These are phyloP conservation scores for Ciconia nigra DNA, from an alignment of 2,797 vertebrate species.

Conservation along the genomic window DNA sequence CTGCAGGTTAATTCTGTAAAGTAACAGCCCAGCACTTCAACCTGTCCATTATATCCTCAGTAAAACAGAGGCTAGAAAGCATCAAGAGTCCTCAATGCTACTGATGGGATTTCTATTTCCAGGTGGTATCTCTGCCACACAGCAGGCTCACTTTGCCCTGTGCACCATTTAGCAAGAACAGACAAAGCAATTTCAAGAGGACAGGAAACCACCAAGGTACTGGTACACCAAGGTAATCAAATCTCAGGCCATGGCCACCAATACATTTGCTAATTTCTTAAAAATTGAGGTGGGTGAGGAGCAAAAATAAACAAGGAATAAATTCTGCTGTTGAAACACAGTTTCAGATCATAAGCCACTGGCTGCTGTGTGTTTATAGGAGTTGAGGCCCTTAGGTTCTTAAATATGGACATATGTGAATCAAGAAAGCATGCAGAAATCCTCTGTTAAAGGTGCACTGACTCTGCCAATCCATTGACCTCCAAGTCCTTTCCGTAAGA, in stretches of 20 bases:
- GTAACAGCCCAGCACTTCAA: neutral
- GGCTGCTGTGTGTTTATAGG: neutral
- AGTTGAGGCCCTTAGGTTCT: neutral
- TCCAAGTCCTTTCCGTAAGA: neutral
- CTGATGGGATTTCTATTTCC: neutral
- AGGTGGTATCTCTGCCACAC: neutral
- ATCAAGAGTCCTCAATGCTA: neutral
- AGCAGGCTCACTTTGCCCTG: neutral
- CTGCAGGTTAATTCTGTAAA: neutral
- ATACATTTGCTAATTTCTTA: neutral
- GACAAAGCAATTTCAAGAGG: neutral
- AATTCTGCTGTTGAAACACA: neutral
- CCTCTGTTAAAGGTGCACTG: neutral
- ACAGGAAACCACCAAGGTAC: neutral
- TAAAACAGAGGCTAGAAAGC: neutral
- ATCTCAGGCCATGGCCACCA: neutral
- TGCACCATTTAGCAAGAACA: neutral
- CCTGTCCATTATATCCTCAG: neutral
- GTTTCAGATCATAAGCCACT: neutral
- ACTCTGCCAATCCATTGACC: neutral
- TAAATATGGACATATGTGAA: neutral
- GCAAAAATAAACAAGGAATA: neutral
- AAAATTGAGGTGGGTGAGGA: neutral
- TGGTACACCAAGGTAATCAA: neutral
- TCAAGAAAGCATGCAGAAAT: neutral